Percentiles rank a stretch among this genome's conserved stretches.
phyloP scores from a whole-genome alignment of 1,140 invertebrate species.

The Polypedilum pembai region DNA sequence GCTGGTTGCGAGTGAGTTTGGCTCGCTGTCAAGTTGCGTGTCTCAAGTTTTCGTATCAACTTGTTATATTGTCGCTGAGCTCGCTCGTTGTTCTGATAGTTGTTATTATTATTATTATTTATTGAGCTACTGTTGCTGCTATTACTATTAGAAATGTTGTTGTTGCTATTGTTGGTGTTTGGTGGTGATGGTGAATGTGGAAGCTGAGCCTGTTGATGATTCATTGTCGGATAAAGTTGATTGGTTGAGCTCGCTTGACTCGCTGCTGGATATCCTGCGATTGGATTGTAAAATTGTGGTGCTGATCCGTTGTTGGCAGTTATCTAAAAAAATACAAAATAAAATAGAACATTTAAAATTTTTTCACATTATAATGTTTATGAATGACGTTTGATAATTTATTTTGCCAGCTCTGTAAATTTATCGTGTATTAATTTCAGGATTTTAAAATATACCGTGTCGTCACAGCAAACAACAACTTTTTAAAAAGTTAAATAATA shows the following conservation, averaged over 20 bases:
- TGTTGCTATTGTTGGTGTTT: slow-evolving; percentile 34
- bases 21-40: slow-evolving; percentile 32
- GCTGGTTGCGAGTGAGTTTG: slow-evolving; percentile 50
- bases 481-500: too few species aligned
- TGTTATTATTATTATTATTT: slow-evolving; percentile 36
- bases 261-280: slow-evolving; percentile 47
- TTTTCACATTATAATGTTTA: too few species aligned
- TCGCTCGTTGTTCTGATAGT: slow-evolving; percentile 66
- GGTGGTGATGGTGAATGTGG: slow-evolving; percentile 46
- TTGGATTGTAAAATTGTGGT: slow-evolving; percentile 48
- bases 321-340: slow-evolving; percentile 3
- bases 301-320: slow-evolving; percentile 47
- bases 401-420: too few species aligned
- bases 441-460: too few species aligned
- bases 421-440: too few species aligned
- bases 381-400: too few species aligned
- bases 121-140: background rate
- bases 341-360: too few species aligned
- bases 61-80: slow-evolving; percentile 66
- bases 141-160: background rate
- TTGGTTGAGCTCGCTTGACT: slow-evolving; percentile 44
- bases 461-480: too few species aligned
- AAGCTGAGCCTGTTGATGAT: slow-evolving; percentile 44
- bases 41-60: slow-evolving; percentile 61
- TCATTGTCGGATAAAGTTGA: slow-evolving; percentile 31